Percentiles rank a stretch among this genome's conserved stretches.
phyloP scores from a whole-genome alignment of 2,888 invertebrate species.

The Rotaria magnacalcarata region DNA sequence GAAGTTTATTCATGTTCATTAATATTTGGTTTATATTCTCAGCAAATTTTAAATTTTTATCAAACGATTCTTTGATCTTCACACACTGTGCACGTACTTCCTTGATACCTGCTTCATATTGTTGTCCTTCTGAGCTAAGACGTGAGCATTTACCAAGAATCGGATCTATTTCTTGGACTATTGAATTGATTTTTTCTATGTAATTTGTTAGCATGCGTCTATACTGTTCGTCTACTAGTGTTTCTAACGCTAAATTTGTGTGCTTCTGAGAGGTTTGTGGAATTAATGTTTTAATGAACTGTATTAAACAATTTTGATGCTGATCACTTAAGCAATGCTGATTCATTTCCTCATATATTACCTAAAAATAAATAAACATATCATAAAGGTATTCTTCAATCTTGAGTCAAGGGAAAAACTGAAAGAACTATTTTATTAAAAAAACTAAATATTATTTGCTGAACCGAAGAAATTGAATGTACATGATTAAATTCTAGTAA shows the following conservation, averaged over 20 bases:
- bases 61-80: not conserved
- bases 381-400: too few relatives aligned
- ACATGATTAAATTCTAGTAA: too few relatives aligned
- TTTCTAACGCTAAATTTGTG: not conserved
- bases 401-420: not conserved
- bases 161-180: not conserved
- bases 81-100: not conserved
- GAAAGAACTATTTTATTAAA: too few relatives aligned
- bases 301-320: not conserved
- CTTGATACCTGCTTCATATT: not conserved
- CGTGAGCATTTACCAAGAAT: not conserved
- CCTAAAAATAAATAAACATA: not conserved
- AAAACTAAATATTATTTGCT: too few relatives aligned
- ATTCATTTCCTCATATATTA: not conserved
- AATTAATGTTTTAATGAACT: not conserved
- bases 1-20: not conserved
- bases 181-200: not conserved
- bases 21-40: not conserved
- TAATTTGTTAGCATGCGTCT: not conserved
- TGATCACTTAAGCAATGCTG: not conserved
- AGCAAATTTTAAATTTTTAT: not conserved
- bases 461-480: too few relatives aligned
- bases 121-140: not conserved
- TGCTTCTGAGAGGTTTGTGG: not conserved
- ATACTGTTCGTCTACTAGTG: not conserved